Evolutionary conservation across 2,113 vertebrate genomes (phyloP).

Genomic region (Heterochromis multidens): DNA sequence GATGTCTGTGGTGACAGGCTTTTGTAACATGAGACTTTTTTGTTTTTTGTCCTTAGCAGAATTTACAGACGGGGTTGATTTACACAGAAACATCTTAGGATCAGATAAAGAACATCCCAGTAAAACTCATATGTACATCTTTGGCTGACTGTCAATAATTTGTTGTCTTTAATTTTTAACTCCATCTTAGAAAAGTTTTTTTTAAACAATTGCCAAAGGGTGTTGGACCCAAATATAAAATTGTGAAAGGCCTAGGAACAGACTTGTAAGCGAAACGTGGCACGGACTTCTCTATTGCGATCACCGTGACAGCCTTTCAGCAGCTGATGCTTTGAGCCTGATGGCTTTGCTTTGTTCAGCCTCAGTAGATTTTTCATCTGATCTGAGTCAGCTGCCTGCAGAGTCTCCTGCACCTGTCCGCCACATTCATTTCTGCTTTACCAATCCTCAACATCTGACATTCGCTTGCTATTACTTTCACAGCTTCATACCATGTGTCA

Average conservation of each 20-base stretch:
- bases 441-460: background rate
- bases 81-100: background rate
- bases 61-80: background rate
- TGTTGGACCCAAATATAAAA: background rate
- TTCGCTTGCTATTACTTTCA: background rate
- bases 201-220: background rate
- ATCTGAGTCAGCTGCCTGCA: slow-evolving; percentile 25
- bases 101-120: background rate
- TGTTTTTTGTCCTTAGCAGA: background rate
- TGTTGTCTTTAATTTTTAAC: background rate
- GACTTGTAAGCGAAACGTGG: background rate
- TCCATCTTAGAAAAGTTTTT: background rate
- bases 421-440: background rate
- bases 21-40: background rate
- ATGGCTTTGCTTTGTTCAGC: slow-evolving; percentile 16
- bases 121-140: too few species aligned
- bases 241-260: rapidly evolving
- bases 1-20: background rate
- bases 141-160: background rate
- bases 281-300: background rate
- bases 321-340: background rate
- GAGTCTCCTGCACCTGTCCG: slow-evolving; percentile 19
- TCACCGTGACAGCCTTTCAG: background rate
- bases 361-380: slow-evolving; percentile 20
- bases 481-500: background rate